Percentiles rank a stretch among this genome's conserved stretches.
Conservation (phyloP, 1,140 invertebrate species). For the Brachionus rotundiformis region DNA sequence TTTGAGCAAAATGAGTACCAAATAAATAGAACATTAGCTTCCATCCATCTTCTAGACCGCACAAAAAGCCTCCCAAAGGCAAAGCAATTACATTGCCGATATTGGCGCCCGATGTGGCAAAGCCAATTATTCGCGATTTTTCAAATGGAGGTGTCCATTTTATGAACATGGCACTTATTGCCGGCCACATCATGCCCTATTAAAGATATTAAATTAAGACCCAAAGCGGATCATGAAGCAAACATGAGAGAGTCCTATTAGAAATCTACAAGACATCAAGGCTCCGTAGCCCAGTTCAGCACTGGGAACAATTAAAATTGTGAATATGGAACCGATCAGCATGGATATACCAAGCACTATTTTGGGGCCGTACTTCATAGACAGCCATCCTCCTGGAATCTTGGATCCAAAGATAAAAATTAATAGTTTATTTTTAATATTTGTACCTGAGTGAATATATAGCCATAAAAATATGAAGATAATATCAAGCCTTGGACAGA, state of each 20-base stretch:
- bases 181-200: constrained; percentile 56
- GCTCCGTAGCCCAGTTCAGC: constrained; percentile 23
- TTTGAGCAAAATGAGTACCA: constrained; percentile 9
- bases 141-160: constrained; percentile 60
- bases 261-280: constrained; percentile 19
- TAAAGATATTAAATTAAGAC: not conserved
- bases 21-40: constrained; percentile 46
- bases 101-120: constrained; percentile 57
- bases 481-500: constrained; percentile 60
- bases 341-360: constrained; percentile 56
- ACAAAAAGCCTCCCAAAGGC: constrained; percentile 41
- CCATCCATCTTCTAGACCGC: constrained; percentile 38
- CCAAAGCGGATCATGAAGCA: not conserved
- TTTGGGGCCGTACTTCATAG: constrained; percentile 62
- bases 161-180: constrained; percentile 56
- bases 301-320: not conserved
- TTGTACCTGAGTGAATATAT: constrained; percentile 62
- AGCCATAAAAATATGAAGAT: constrained; percentile 64
- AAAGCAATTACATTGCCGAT: constrained; percentile 52
- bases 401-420: no score
- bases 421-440: no score
- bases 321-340: constrained; percentile 37
- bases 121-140: constrained; percentile 56
- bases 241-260: constrained; percentile 48
- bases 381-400: constrained; percentile 59